These are phyloP conservation scores for Tor tambroides DNA, from an alignment of 2,113 vertebrate species.

Conservation along the genomic window DNA sequence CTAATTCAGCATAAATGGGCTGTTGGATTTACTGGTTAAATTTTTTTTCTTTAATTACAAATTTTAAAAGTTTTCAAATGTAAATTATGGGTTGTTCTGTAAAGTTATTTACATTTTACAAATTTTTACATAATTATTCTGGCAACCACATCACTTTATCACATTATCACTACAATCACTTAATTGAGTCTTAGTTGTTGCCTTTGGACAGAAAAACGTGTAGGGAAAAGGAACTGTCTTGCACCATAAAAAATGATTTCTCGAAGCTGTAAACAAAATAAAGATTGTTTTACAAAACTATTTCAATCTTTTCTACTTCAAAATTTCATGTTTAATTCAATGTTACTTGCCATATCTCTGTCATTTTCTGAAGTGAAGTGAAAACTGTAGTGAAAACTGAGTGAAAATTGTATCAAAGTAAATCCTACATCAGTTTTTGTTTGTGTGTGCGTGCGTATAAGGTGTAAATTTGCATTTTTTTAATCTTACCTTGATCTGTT, in stretches of 20 bases:
- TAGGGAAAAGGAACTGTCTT: neutral
- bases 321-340: neutral
- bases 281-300: neutral
- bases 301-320: neutral
- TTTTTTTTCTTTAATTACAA: too few species aligned
- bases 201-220: neutral
- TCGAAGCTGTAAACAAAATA: too few species aligned
- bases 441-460: neutral
- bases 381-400: too few species aligned
- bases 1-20: neutral
- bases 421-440: neutral
- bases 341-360: too few species aligned
- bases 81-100: too few species aligned
- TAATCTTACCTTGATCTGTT: neutral
- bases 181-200: neutral
- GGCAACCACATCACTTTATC: too few species aligned
- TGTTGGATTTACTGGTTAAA: too few species aligned
- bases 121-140: too few species aligned
- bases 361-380: too few species aligned
- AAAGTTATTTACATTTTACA: too few species aligned
- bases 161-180: neutral
- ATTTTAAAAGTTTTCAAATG: too few species aligned
- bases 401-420: neutral
- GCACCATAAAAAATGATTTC: neutral
- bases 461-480: neutral